These are phyloP conservation scores for Contarinia nasturtii DNA, from an alignment of 1,140 invertebrate genomes.

Conservation along the genomic window DNA sequence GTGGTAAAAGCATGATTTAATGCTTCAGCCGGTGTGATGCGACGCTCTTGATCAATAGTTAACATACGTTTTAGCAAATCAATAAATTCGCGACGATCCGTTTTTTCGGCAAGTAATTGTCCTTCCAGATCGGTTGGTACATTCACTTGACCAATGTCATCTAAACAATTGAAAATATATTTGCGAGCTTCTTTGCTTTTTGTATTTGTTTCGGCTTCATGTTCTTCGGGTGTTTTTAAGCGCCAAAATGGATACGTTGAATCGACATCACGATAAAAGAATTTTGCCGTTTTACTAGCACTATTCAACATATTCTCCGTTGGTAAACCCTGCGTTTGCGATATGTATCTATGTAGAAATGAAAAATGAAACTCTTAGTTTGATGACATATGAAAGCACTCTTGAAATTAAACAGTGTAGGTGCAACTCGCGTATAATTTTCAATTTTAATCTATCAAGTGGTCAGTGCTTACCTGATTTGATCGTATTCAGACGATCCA, in stretches of 20 bases:
- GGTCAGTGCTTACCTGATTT: conserved; percentile 53
- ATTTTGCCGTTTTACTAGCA: conserved; percentile 95
- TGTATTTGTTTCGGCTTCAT: conserved; percentile 92
- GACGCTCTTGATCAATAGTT: conserved; percentile 90
- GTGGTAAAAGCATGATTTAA: conserved; percentile 89
- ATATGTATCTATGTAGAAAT: conserved; percentile 34
- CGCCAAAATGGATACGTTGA: conserved; percentile 96
- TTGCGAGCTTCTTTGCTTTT: conserved; percentile 99
- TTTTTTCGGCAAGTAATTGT: conserved; percentile 87
- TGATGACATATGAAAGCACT: neutral
- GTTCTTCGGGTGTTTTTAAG: conserved; percentile 93
- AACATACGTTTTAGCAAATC: conserved; percentile 93
- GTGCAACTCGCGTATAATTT: neutral
- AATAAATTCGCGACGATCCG: conserved; percentile 89
- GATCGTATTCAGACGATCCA: conserved; percentile 98
- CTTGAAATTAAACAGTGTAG: neutral
- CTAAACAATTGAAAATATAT: conserved; percentile 98
- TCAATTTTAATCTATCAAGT: no score
- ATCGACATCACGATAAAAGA: conserved; percentile 94
- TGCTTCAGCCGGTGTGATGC: conserved; percentile 89
- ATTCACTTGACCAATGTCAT: conserved; percentile 96
- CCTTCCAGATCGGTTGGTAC: conserved; percentile 91
- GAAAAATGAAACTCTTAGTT: neutral
- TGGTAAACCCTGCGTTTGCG: conserved; percentile 62
- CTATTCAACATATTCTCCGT: conserved; percentile 98